Conservation (phyloP, 1,140 invertebrate species). For the Ips typographus region DNA sequence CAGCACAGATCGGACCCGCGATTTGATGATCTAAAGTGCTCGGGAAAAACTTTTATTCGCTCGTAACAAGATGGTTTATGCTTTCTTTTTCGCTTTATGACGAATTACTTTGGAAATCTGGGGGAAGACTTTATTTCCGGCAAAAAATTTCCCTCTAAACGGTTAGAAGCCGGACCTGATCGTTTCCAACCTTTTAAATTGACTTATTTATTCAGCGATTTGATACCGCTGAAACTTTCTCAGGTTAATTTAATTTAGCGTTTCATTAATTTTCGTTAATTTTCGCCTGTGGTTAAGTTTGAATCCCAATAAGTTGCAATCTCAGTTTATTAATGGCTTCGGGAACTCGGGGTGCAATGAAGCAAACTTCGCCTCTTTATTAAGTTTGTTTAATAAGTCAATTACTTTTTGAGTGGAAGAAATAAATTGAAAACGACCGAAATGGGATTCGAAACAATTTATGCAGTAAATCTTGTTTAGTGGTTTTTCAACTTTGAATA, state of each 20-base stretch:
- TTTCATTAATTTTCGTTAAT: slow-evolving; percentile 30
- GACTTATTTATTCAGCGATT: slow-evolving; percentile 12
- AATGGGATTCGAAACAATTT: neutral
- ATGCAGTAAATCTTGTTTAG: too few species aligned
- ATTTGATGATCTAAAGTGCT: slow-evolving; percentile 29
- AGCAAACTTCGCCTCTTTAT: slow-evolving; percentile 17
- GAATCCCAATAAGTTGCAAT: slow-evolving; percentile 24
- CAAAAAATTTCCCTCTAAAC: neutral
- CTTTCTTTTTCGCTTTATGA: slow-evolving; percentile 20
- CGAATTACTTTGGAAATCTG: neutral
- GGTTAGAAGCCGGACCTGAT: neutral
- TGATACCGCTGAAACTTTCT: slow-evolving; percentile 6
- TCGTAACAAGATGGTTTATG: slow-evolving; percentile 29
- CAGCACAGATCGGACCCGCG: slow-evolving; percentile 15
- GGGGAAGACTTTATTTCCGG: slow-evolving; percentile 6
- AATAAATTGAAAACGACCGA: slow-evolving; percentile 10
- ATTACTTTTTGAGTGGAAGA: slow-evolving; percentile 5
- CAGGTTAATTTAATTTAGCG: slow-evolving; percentile 25
- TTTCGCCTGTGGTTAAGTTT: slow-evolving; percentile 26
- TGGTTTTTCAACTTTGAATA: too few species aligned
- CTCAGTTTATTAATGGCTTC: slow-evolving; percentile 27
- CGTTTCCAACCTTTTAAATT: neutral
- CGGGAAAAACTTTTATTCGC: slow-evolving; percentile 26
- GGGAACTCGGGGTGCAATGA: slow-evolving; percentile 12
- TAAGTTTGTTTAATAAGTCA: slow-evolving; percentile 23